Base-by-base conservation (phyloP, 2,113 vertebrate species). In the Myiagra hebetior region DNA sequence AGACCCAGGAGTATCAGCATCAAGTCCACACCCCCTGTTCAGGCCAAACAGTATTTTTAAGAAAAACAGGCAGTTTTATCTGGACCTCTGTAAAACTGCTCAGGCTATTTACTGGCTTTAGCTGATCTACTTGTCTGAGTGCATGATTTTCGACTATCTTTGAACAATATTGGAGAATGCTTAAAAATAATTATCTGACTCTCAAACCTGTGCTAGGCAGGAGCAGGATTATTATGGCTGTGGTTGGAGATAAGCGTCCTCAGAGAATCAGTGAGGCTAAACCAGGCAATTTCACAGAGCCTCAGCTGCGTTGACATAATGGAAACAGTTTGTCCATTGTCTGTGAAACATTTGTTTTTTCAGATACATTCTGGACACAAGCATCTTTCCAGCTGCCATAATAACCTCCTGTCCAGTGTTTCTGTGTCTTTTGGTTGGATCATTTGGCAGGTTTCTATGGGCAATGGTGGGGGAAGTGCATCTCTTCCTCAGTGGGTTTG, bases 271-370 rank as follows among this genome's bases (percentile, higher is more conserved):
- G 39, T 62, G 62, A 78, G 88, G 60, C 87, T 83, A 84, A 94
- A 67, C 47, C 72, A 96, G 87, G 42, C 82, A 52, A 59, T 94
- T 88, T 76, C 83, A 69, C 39, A 37, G 49, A 49, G 55, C 41
- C 60, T 84, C 11, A 5, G 79, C 81, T 92, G 79, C 2, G 0
- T 18, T 47, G 44, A 89, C 92, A 92, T 80, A 92, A 90, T 93
- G 90, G 95, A 86, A 97, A 95, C n/a, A 21, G 41, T 89, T 96
- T 86, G 79, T 80, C 81, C 91, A 82, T 90, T 86, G 74, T 95
- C 89, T 70, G 85, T 49, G 73, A 68, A 93, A 75, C 4, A 2
- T 87, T 92, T 94, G 91, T 47, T 94, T 89, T 97, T 91, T 83
- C 87, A 87, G 93, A 74, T 87, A 49, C 22, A 21, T 89, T 92